Evolutionary conservation across 2,888 invertebrate genomes (phyloP).

Genomic region (Xestobium rufovillosum): DNA sequence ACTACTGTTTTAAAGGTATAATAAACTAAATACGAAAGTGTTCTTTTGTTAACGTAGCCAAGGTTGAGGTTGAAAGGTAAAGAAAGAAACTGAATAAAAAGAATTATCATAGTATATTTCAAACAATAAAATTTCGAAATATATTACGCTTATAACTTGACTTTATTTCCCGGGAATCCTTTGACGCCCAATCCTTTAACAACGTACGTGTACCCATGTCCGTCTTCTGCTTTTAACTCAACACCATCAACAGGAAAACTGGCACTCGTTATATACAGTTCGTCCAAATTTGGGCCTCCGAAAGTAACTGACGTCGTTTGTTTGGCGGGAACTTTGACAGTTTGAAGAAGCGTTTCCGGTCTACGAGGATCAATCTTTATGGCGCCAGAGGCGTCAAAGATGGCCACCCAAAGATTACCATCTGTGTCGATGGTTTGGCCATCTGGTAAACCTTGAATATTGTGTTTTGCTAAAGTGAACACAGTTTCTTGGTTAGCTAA

Average conservation of each 20-base stretch:
- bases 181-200: slow-evolving; percentile 49
- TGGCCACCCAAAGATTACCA: slow-evolving; percentile 71
- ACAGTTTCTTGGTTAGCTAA: slow-evolving; percentile 53
- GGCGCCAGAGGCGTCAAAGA: slow-evolving; percentile 60
- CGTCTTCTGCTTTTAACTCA: slow-evolving; percentile 39
- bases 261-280: slow-evolving; percentile 54
- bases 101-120: too few species aligned
- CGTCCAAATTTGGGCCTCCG: slow-evolving; percentile 57
- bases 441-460: slow-evolving; percentile 51
- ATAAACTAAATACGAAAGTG: too few species aligned
- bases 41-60: too few species aligned
- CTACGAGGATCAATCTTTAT: slow-evolving; percentile 49
- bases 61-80: too few species aligned
- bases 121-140: background rate
- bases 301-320: slow-evolving; percentile 59
- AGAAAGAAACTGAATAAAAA: too few species aligned
- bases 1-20: too few species aligned
- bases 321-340: slow-evolving; percentile 56
- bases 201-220: slow-evolving; percentile 52
- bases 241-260: slow-evolving; percentile 40
- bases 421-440: slow-evolving; percentile 75
- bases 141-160: slow-evolving; percentile 14
- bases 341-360: slow-evolving; percentile 49
- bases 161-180: slow-evolving; percentile 42
- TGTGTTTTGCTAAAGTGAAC: slow-evolving; percentile 47